Percentiles rank a stretch among this genome's conserved stretches.
phyloP scores from a whole-genome alignment of 2,888 invertebrate genomes.

The Seladonia tumulorum region DNA sequence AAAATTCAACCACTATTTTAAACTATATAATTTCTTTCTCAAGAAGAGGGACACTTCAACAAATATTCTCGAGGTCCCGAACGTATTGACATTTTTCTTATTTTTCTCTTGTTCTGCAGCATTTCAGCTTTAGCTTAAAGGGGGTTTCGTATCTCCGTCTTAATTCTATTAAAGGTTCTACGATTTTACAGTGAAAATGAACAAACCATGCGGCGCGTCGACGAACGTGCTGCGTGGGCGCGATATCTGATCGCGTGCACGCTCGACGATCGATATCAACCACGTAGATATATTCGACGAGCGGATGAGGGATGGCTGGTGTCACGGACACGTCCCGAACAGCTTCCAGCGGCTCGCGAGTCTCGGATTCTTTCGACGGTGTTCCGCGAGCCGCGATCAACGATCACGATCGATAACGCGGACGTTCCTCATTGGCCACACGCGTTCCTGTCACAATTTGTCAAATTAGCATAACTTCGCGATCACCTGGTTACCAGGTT shows the following conservation, averaged over 20 bases:
- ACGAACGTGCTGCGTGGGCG: slow-evolving; percentile 53
- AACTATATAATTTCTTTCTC: neutral
- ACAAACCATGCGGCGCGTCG: neutral
- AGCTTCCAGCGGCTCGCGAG: slow-evolving; percentile 55
- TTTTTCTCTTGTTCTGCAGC: neutral
- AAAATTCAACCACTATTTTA: too few species aligned
- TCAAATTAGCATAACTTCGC: slow-evolving; percentile 50
- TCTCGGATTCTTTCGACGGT: slow-evolving; percentile 38
- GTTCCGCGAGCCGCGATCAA: slow-evolving; percentile 27
- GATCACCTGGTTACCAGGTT: neutral
- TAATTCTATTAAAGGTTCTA: neutral
- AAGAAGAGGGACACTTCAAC: neutral
- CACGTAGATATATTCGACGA: slow-evolving; percentile 63
- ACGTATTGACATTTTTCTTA: neutral
- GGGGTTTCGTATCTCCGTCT: neutral
- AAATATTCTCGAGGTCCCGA: neutral
- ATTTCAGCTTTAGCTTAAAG: neutral
- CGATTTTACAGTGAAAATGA: neutral
- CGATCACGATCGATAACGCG: slow-evolving; percentile 49
- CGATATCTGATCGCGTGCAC: slow-evolving; percentile 62
- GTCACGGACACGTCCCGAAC: slow-evolving; percentile 48
- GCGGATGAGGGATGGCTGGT: slow-evolving; percentile 56
- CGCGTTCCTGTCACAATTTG: slow-evolving; percentile 47
- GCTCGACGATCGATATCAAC: slow-evolving; percentile 60
- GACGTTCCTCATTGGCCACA: slow-evolving; percentile 37